phyloP scores from a whole-genome alignment of 2,888 invertebrate species.

The Saturnia japonica region DNA sequence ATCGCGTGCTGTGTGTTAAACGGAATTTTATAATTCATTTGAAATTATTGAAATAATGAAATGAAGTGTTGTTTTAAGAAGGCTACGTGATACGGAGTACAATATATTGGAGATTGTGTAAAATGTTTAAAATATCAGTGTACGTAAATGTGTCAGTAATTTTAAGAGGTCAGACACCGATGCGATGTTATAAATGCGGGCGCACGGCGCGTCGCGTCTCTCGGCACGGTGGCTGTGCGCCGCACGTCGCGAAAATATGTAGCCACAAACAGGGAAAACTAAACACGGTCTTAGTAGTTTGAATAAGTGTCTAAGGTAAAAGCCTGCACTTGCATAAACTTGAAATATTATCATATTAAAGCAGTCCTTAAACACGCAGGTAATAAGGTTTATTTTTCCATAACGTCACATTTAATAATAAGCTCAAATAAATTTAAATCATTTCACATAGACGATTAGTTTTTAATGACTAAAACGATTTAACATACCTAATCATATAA shows the following conservation, averaged over 20 bases:
- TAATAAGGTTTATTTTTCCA: constrained; percentile 48
- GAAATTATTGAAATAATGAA: constrained; percentile 60
- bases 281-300: constrained; percentile 61
- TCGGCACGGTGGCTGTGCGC: not conserved
- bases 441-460: not conserved
- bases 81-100: constrained; percentile 27
- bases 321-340: constrained; percentile 60
- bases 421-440: not conserved
- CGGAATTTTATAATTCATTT: constrained; percentile 58
- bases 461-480: not conserved
- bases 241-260: constrained; percentile 68
- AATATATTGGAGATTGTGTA: constrained; percentile 32
- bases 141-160: constrained; percentile 59
- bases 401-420: constrained; percentile 27
- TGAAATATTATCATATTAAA: constrained; percentile 39
- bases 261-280: constrained; percentile 64
- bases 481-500: too few species aligned
- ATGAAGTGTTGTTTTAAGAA: constrained; percentile 33
- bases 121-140: constrained; percentile 30
- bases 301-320: constrained; percentile 59
- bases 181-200: constrained; percentile 73
- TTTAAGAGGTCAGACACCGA: constrained; percentile 68
- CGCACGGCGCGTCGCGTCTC: constrained; percentile 55
- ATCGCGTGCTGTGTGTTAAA: constrained; percentile 64
- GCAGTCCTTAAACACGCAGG: constrained; percentile 34